Percentiles rank a stretch among this genome's conserved stretches.
Evolutionary conservation across 2,797 vertebrate genomes (phyloP).

Genomic region (Microtus californicus): DNA sequence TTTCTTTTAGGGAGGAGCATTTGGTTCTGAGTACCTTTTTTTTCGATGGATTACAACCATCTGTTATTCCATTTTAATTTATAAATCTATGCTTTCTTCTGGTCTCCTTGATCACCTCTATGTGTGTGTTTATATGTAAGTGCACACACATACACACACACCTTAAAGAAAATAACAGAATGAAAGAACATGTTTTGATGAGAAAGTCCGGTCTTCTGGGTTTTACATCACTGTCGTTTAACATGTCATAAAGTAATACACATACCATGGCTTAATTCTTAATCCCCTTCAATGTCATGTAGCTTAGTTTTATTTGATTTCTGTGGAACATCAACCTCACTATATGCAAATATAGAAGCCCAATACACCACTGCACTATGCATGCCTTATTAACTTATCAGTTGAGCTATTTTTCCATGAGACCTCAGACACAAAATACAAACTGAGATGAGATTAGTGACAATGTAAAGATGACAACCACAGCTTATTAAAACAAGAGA

Average conservation of each 20-base stretch:
- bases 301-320: background rate
- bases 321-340: fast-evolving
- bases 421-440: background rate
- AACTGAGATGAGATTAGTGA: background rate
- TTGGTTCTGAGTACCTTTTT: background rate
- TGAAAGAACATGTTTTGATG: background rate
- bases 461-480: background rate
- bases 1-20: background rate
- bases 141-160: background rate
- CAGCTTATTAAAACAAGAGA: background rate
- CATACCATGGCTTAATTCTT: background rate
- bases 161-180: background rate
- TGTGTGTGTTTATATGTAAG: background rate
- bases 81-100: background rate
- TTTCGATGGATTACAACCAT: background rate
- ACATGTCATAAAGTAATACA: background rate
- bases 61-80: too few species aligned
- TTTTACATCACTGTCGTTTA: background rate
- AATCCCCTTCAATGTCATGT: background rate
- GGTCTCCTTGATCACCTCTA: background rate
- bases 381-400: background rate
- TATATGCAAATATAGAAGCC: background rate
- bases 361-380: background rate
- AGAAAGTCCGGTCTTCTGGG: background rate
- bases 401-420: background rate